Conservation (phyloP, 2,113 vertebrate species). For the Tonatia bakeri region DNA sequence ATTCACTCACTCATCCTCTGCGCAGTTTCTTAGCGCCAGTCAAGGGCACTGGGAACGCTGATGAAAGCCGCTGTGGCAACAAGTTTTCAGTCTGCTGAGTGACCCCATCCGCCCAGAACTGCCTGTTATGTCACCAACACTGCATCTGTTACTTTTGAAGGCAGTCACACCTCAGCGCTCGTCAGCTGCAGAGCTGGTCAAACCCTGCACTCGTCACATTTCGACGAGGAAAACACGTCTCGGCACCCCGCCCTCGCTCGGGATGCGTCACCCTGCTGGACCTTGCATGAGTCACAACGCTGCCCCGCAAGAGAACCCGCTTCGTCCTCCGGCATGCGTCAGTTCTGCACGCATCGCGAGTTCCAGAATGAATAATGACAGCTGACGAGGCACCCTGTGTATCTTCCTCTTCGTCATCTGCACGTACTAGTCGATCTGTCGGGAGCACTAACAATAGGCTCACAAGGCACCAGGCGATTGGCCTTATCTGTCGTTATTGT, state of each 20-base stretch:
- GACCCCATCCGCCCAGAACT: background rate
- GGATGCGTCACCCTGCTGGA: no score
- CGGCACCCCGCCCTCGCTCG: no score
- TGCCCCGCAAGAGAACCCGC: no score
- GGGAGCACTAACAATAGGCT: background rate
- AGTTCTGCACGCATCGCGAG: no score
- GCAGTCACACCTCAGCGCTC: no score
- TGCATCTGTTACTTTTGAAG: background rate
- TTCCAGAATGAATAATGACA: no score
- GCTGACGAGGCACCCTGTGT: fast-evolving
- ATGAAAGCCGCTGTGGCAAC: background rate
- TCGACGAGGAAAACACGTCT: no score
- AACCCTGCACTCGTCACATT: no score
- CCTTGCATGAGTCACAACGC: no score
- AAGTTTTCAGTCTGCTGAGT: background rate
- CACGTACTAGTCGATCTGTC: background rate
- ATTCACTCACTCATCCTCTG: background rate
- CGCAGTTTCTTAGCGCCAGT: background rate
- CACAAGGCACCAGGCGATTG: background rate
- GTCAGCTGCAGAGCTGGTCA: no score
- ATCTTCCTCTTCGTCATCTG: background rate
- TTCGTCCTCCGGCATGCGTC: no score
- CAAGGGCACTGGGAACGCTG: no score
- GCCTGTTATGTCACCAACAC: background rate
- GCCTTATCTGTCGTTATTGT: background rate